Conservation (phyloP, 2,888 invertebrate genomes). For the Diabrotica balteata region DNA sequence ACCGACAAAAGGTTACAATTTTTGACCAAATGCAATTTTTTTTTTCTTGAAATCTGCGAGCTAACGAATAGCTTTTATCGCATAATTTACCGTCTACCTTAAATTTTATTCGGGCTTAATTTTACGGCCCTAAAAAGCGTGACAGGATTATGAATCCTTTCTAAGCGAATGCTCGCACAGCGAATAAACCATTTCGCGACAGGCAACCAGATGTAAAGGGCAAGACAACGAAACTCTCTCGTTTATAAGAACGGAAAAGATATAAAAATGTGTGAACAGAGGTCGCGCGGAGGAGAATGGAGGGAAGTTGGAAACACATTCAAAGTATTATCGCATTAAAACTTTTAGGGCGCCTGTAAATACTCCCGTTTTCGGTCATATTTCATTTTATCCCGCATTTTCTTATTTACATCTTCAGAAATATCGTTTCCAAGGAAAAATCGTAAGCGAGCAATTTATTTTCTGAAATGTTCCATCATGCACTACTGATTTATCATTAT, state of each 20-base stretch:
- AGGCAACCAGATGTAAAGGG: no score
- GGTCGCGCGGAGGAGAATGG: not conserved
- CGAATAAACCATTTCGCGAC: no score
- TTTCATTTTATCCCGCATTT: conserved; percentile 19
- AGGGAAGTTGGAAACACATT: conserved; percentile 21
- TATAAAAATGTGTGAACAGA: conserved; percentile 10
- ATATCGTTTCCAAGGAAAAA: conserved; percentile 19
- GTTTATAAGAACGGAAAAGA: conserved; percentile 1
- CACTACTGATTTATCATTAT: conserved; percentile 24
- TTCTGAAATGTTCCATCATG: conserved; percentile 20
- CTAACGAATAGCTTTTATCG: no score
- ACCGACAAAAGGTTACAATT: no score
- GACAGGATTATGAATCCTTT: no score
- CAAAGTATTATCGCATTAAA: conserved; percentile 24
- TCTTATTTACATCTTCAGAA: conserved; percentile 21
- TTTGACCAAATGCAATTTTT: no score
- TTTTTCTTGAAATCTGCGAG: no score
- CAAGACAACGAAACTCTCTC: not conserved
- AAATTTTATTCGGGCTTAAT: no score
- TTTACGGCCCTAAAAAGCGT: no score
- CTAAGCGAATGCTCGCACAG: no score
- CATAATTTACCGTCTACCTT: no score
- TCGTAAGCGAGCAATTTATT: conserved; percentile 18
- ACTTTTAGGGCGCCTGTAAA: conserved; percentile 15
- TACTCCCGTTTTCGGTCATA: conserved; percentile 17